phyloP scores from a whole-genome alignment of 2,888 invertebrate genomes.

The Agelastica alni region DNA sequence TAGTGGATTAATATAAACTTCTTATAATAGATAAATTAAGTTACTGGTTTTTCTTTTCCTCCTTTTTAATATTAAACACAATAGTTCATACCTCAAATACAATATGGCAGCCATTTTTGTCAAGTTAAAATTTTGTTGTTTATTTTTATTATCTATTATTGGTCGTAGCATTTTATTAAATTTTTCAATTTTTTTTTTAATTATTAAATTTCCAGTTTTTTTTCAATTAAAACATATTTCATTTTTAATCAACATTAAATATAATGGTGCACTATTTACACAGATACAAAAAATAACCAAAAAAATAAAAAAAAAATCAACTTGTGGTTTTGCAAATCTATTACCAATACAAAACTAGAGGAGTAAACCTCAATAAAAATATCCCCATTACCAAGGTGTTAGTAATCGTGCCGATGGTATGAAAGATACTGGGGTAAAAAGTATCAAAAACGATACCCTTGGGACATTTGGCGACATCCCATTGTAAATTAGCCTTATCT shows the following conservation, averaged over 20 bases:
- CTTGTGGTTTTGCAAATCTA: too few species aligned
- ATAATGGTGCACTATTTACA: background rate
- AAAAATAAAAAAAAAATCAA: background rate
- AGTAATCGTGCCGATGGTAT: conserved; percentile 29
- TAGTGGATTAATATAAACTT: too few species aligned
- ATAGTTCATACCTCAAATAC: too few species aligned
- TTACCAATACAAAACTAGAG: conserved; percentile 1
- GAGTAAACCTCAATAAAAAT: conserved; percentile 29
- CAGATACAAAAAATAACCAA: background rate
- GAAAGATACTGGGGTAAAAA: conserved; percentile 23
- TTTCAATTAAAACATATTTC: too few species aligned
- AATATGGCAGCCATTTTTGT: too few species aligned
- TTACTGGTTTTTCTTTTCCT: too few species aligned
- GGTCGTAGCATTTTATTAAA: too few species aligned
- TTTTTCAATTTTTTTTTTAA: background rate
- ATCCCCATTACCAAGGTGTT: conserved; percentile 27
- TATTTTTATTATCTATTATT: too few species aligned
- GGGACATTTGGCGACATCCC: conserved; percentile 25
- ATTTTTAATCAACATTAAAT: too few species aligned
- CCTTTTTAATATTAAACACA: too few species aligned
- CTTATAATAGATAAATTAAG: too few species aligned
- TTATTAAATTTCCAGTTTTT: background rate
- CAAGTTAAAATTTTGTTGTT: too few species aligned
- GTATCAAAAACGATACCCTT: conserved; percentile 27
- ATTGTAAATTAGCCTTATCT: conserved; percentile 21